Evolutionary conservation across 1,140 invertebrate species (phyloP).

Genomic region (Papilio dardanus): DNA sequence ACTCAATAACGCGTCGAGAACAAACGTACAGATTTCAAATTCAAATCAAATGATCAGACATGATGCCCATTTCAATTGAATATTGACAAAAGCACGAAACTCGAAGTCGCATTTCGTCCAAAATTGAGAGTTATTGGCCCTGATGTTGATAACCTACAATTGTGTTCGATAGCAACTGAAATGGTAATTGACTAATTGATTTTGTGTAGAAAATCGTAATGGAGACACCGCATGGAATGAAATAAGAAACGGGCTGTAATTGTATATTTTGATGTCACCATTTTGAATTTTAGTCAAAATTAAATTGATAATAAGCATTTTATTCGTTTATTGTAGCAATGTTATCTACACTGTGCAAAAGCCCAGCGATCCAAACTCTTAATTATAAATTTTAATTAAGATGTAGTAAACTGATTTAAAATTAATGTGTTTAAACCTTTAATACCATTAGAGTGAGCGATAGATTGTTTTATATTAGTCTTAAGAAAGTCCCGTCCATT

Average conservation of each 20-base stretch:
- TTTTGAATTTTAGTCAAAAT: too few relatives aligned
- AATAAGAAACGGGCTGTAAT: not conserved
- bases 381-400: not conserved
- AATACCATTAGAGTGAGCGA: not conserved
- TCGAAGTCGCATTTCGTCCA: not conserved
- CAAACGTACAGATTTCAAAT: not conserved
- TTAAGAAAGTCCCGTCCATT: slow-evolving; percentile 22
- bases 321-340: too few relatives aligned
- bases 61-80: not conserved
- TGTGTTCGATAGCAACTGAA: too few relatives aligned
- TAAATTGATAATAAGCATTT: too few relatives aligned
- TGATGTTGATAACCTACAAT: too few relatives aligned
- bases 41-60: slow-evolving; percentile 9
- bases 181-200: too few relatives aligned
- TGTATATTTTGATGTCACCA: not conserved
- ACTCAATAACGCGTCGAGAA: not conserved
- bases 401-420: not conserved
- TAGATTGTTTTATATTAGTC: not conserved
- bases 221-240: not conserved
- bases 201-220: not conserved
- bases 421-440: not conserved
- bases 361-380: too few relatives aligned
- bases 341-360: too few relatives aligned
- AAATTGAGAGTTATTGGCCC: not conserved
- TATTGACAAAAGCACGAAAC: not conserved